A percentile compares a stretch with the other conserved stretches of the same genome.
Conservation (phyloP, 30 jellyfish, hydroid and myxozoan species). For the Phacellophora camtschatica region DNA sequence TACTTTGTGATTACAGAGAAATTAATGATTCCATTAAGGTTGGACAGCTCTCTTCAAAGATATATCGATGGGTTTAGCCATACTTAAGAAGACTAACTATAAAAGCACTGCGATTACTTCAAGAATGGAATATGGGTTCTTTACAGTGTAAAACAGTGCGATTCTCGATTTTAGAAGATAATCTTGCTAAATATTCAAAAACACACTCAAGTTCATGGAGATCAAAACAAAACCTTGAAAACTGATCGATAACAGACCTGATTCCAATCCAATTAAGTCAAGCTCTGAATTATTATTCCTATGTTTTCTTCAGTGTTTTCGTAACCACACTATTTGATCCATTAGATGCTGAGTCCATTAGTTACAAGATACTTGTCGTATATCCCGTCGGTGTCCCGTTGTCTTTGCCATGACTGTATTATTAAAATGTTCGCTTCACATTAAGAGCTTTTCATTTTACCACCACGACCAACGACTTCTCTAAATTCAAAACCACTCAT, state of each 20-base stretch:
- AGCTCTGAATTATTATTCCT: conserved; percentile 24
- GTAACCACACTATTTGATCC: conserved; percentile 51
- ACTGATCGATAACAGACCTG: conserved; percentile 53
- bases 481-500: conserved; percentile 44
- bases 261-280: conserved; percentile 72
- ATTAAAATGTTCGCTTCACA: conserved; percentile 10
- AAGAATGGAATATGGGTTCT: conserved; percentile 33
- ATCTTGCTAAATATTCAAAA: conserved; percentile 59
- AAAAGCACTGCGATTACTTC: conserved; percentile 54
- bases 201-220: conserved; percentile 58
- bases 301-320: conserved; percentile 25
- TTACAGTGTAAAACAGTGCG: conserved; percentile 55
- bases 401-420: conserved; percentile 37
- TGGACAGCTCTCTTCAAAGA: conserved; percentile 48
- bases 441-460: conserved; percentile 13
- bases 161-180: conserved; percentile 55
- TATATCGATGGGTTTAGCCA: conserved; percentile 33
- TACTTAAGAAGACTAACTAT: conserved; percentile 25
- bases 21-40: conserved; percentile 58
- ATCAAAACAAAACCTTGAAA: conserved; percentile 52
- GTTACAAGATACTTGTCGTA: too few species aligned
- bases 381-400: conserved; percentile 31
- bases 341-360: too few species aligned
- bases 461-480: conserved; percentile 47
- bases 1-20: conserved; percentile 50